Base-by-base conservation (phyloP, 2,888 invertebrate species). In the Polydrusus tereticollis region DNA sequence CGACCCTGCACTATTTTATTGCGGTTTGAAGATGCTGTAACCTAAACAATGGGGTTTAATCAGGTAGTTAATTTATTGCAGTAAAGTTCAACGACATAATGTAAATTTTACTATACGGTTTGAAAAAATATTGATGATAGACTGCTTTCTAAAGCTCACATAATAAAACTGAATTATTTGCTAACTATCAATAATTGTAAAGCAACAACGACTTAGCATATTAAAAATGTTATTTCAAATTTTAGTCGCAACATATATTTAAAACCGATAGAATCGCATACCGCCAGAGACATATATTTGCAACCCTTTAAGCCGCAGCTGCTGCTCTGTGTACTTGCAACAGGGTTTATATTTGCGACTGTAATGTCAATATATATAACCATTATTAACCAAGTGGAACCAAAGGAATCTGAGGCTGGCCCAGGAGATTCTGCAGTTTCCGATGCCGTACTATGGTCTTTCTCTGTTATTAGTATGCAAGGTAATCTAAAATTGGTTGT, bases 381-480 rank as follows among this genome's bases (percentile, higher is more conserved):
- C 3, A 33, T 21, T 18, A 0, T 26, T 29, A 14, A n/a, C 6
- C 1, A 55, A 29, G 10, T 29, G 2, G 18, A 55, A 8, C 12
- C 47, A 5, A 21, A 47, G 21, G 12, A 21, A 21, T 8, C 12
- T 21, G 16, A 43, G 33, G 1, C 12, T 14, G 14, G 18, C 59
- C 10, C 41, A 29, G 10, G 14, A 21, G 26, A 10, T 52, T 29
- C 52, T 2, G 58, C 65, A 20, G 86, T 87, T 21, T 87, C 88
- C 0, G 90, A 91, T 76, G 88, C 90, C 0, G 79, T 89, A 0
- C 83, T 91, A 47, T 91, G 90, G 90, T 88, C 89, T 12, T 87
- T 88, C 29, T 89, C 90, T 62, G 88, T 91, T 76, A 86, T 91
- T 76, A 90, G 89, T 77, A 90, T 90, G 84, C 91, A 91, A 88